Percentiles rank a stretch among this genome's conserved stretches.
phyloP scores from a whole-genome alignment of 2,797 vertebrate species.

The Crotalus adamanteus region DNA sequence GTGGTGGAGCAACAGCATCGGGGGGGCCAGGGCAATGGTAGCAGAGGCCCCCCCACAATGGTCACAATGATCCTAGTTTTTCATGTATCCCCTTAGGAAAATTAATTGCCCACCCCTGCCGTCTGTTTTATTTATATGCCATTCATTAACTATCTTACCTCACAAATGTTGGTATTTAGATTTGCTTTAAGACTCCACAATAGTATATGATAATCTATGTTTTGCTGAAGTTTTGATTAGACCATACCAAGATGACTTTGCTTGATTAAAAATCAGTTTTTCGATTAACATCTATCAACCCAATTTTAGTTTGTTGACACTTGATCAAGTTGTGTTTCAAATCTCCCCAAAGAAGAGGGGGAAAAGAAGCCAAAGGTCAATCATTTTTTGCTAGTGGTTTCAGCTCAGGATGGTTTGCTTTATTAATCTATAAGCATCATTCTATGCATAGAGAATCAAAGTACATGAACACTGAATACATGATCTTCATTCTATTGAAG shows the following conservation, averaged over 20 bases:
- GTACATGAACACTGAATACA: neutral
- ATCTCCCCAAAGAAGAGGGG: neutral
- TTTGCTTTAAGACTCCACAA: neutral
- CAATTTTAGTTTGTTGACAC: neutral
- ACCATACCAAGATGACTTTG: neutral
- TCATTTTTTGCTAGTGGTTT: neutral
- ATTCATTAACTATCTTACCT: neutral
- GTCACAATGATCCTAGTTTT: neutral
- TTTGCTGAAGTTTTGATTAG: neutral
- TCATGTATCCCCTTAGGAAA: neutral
- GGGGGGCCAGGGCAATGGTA: neutral
- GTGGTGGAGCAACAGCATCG: neutral
- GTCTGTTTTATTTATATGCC: neutral
- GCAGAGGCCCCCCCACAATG: neutral
- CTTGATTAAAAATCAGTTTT: neutral
- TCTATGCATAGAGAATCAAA: neutral
- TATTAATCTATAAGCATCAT: neutral
- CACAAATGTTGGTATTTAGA: neutral
- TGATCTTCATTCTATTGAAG: neutral
- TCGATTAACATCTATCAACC: neutral
- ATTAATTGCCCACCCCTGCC: neutral
- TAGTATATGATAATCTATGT: neutral
- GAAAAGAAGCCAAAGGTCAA: neutral
- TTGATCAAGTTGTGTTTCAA: neutral
- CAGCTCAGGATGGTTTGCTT: neutral